These are phyloP conservation scores for Eulimnadia texana DNA, from an alignment of 1,140 invertebrate species.

Conservation along the genomic window DNA sequence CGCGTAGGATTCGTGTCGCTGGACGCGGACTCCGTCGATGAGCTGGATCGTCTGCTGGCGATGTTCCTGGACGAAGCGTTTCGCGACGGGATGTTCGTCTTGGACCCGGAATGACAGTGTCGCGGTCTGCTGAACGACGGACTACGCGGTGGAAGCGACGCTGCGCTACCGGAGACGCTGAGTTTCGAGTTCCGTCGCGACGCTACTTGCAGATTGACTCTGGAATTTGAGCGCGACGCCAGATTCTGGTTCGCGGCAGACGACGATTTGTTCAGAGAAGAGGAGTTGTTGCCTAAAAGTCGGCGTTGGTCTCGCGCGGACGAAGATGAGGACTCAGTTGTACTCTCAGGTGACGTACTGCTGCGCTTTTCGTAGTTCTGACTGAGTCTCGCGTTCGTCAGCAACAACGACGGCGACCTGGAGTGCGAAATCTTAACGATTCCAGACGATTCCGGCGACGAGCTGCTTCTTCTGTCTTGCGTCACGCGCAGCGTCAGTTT, in stretches of 20 bases:
- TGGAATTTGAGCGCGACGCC: neutral
- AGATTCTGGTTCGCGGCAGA: neutral
- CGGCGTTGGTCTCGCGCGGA: neutral
- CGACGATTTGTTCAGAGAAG: neutral
- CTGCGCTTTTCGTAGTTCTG: neutral
- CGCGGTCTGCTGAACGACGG: neutral
- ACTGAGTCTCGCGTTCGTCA: neutral
- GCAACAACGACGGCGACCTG: neutral
- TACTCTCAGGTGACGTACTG: neutral
- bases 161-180: neutral
- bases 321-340: neutral
- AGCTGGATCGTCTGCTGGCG: neutral
- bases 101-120: neutral
- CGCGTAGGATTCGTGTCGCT: constrained; percentile 49
- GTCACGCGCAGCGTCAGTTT: neutral
- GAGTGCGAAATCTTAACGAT: too few species aligned
- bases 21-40: constrained; percentile 21
- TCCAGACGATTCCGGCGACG: too few species aligned
- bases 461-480: neutral
- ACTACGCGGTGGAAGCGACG: constrained; percentile 3
- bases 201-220: neutral
- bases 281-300: neutral
- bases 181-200: neutral
- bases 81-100: constrained; percentile 6
- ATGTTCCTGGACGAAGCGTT: constrained; percentile 7